Conservation (phyloP, 1,140 invertebrate species). For the Neelides sp. region DNA sequence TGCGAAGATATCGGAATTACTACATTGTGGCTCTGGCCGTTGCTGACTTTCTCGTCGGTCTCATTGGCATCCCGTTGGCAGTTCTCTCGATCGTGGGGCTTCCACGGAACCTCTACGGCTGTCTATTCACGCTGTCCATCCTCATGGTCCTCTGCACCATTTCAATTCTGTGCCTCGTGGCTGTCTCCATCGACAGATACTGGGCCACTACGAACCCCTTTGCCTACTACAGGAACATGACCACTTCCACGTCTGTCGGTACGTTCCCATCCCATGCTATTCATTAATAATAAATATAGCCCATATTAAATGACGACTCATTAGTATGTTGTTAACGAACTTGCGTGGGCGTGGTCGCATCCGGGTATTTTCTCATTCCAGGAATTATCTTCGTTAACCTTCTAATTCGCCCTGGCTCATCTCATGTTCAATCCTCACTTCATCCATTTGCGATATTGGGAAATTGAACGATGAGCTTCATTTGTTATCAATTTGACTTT, state of each 20-base stretch:
- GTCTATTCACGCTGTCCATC: constrained; percentile 73
- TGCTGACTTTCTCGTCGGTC: constrained; percentile 59
- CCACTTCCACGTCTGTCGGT: constrained; percentile 70
- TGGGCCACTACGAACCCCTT: constrained; percentile 84
- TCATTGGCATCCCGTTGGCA: constrained; percentile 70
- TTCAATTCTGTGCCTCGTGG: constrained; percentile 79
- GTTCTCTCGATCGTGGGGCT: constrained; percentile 60
- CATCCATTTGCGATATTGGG: no score
- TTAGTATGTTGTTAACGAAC: no score
- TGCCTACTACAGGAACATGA: constrained; percentile 73
- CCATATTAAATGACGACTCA: no score
- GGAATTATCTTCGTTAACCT: no score
- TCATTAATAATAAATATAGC: no score
- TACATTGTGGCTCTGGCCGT: constrained; percentile 78
- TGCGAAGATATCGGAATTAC: constrained; percentile 72
- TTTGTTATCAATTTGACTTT: no score
- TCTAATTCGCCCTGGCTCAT: no score
- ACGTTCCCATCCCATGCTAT: constrained; percentile 38
- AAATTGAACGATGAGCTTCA: no score
- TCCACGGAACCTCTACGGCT: constrained; percentile 62
- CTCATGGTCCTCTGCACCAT: constrained; percentile 78
- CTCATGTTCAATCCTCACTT: no score
- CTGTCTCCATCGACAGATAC: constrained; percentile 78
- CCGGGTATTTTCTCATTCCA: no score
- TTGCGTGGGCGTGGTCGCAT: no score